These are phyloP conservation scores for Ectobius pallidus DNA, from an alignment of 2,888 invertebrate species.

Conservation along the genomic window DNA sequence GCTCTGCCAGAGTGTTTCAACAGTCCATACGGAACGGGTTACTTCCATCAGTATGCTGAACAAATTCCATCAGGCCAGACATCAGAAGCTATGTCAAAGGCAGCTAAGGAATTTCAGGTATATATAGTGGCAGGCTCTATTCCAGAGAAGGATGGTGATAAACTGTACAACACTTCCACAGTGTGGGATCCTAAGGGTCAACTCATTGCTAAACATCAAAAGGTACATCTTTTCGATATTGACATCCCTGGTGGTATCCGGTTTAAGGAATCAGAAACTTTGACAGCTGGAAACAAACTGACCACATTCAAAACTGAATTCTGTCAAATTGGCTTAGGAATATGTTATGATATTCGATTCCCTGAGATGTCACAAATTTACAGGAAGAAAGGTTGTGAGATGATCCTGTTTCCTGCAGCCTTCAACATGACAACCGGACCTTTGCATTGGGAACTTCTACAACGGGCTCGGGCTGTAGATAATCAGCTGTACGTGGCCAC, in stretches of 20 bases:
- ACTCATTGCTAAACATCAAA: slow-evolving; percentile 80
- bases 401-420: slow-evolving; percentile 91
- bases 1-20: slow-evolving; percentile 91
- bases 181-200: slow-evolving; percentile 82
- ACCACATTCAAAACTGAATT: slow-evolving; percentile 74
- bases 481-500: slow-evolving; percentile 88
- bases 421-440: slow-evolving; percentile 98
- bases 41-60: slow-evolving; percentile 86
- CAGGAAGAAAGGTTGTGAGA: slow-evolving; percentile 63
- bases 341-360: slow-evolving; percentile 95
- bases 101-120: slow-evolving; percentile 76
- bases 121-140: slow-evolving; percentile 90
- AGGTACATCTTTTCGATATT: slow-evolving; percentile 95
- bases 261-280: slow-evolving; percentile 88
- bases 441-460: slow-evolving; percentile 88
- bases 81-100: slow-evolving; percentile 69
- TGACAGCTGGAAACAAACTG: slow-evolving; percentile 76
- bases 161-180: slow-evolving; percentile 86
- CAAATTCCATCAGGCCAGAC: slow-evolving; percentile 80
- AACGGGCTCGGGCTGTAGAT: slow-evolving; percentile 82
- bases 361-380: slow-evolving; percentile 77
- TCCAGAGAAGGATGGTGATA: slow-evolving; percentile 74
- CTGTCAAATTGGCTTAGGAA: slow-evolving; percentile 84
- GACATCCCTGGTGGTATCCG: slow-evolving; percentile 91
- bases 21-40: slow-evolving; percentile 88